Base-by-base conservation (phyloP, 2,888 invertebrate genomes). In the Diaphora mendica region DNA sequence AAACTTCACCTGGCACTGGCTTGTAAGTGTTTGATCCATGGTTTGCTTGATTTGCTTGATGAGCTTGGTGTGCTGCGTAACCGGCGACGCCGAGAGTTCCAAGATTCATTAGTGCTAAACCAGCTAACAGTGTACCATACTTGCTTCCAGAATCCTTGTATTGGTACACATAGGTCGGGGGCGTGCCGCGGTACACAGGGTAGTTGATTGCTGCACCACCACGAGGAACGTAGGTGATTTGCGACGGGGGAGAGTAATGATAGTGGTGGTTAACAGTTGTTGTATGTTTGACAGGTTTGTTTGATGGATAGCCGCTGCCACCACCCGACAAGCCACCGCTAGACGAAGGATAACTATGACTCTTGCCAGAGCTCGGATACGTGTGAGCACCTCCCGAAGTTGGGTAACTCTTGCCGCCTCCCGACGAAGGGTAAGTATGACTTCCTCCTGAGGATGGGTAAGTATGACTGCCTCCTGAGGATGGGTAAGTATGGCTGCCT, bases 131-230 rank as follows among this genome's bases (percentile, higher is more conserved):
- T 2, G 94, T 93, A 20, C 95, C 93, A 79, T 94, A 95, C 85
- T 93, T 94, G 82, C 95, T 95, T 69, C 92, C 94, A 0, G 95
- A 95, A 77, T 95, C 88, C 78, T 92, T 91, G 83, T 94, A 93
- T 73, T 94, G 85, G 77, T 95, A 94, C 13, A 95, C 94, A 80
- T 94, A 94, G 35, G 87, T 92, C 3, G 95, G 95, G 4, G 94
- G 95, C 0, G 87, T 69, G 17, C 93, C 93, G 8, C 81, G 93
- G 79, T 94, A 95, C 4, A 94, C 94, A 42, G 95, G 95, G 74
- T 94, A 95, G 77, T 70, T 85, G 26, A 87, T 71, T 17, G 93
- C 85, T 1, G 89, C 79, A 9, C 89, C 91, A 3, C 94, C 94
- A 59, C 88, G 87, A 1, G 79, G 78, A 0, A 90, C 85, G 78